Conservation (phyloP, 2,888 invertebrate genomes). For the Lasioglossum oenotherae region DNA sequence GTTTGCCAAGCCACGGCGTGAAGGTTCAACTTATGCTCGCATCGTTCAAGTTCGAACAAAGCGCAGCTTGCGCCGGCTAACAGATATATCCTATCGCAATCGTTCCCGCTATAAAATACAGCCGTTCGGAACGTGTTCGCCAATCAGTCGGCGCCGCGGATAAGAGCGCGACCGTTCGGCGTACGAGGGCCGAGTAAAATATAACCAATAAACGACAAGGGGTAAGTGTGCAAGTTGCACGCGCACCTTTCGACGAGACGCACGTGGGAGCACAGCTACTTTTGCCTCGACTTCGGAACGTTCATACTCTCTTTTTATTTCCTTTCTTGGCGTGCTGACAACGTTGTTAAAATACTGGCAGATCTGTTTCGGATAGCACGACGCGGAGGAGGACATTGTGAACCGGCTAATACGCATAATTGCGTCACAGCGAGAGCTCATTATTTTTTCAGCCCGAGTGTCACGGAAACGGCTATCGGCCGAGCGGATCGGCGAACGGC, state of each 20-base stretch:
- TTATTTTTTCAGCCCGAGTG: slow-evolving; percentile 17
- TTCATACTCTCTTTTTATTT: slow-evolving; percentile 1
- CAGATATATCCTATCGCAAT: slow-evolving; percentile 58
- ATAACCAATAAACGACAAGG: slow-evolving; percentile 59
- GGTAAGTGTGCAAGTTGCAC: slow-evolving; percentile 28
- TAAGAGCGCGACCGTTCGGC: slow-evolving; percentile 33
- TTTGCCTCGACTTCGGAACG: slow-evolving; percentile 11
- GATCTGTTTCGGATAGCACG: slow-evolving; percentile 6
- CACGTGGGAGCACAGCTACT: slow-evolving; percentile 45
- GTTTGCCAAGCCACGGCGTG: background rate
- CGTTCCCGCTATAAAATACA: slow-evolving; percentile 56
- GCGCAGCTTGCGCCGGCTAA: slow-evolving; percentile 46
- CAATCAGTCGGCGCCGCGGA: slow-evolving; percentile 51
- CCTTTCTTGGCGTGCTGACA: slow-evolving; percentile 24
- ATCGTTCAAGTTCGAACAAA: slow-evolving; percentile 6
- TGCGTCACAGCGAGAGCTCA: background rate
- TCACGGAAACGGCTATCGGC: slow-evolving; percentile 43
- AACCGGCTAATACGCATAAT: slow-evolving; percentile 36
- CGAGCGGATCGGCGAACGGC: slow-evolving; percentile 20
- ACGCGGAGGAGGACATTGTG: slow-evolving; percentile 29
- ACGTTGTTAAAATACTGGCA: slow-evolving; percentile 30
- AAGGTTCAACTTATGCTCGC: slow-evolving; percentile 26
- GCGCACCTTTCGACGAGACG: slow-evolving; percentile 45
- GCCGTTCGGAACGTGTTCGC: slow-evolving; percentile 41
- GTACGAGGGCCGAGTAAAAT: slow-evolving; percentile 44